These are phyloP conservation scores for Diachasma alloeum DNA, from an alignment of 1,140 invertebrate species.

Conservation along the genomic window DNA sequence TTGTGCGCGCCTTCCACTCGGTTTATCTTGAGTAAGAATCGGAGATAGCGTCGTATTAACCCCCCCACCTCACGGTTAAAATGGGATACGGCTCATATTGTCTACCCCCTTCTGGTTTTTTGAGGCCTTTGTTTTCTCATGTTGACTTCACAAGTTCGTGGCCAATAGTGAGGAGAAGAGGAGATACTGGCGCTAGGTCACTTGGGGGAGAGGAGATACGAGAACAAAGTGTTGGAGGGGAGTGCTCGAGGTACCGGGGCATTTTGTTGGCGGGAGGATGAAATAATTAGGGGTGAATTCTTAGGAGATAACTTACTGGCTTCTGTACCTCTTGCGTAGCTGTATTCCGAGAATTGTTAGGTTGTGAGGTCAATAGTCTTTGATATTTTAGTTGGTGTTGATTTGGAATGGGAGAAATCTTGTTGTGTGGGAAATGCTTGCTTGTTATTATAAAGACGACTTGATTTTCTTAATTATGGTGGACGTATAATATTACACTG, in stretches of 20 bases:
- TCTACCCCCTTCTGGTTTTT: conserved; percentile 38
- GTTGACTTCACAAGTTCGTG: not conserved
- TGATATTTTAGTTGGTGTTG: no score
- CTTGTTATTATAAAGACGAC: no score
- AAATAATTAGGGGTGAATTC: conserved; percentile 26
- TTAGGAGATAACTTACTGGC: conserved; percentile 7
- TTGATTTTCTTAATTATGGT: no score
- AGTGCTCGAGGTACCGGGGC: not conserved
- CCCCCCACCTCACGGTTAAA: conserved; percentile 22
- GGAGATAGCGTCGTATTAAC: conserved; percentile 54
- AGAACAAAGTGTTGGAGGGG: not conserved
- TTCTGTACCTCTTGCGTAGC: no score
- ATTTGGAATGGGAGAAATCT: no score
- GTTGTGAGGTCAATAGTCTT: no score
- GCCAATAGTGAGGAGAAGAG: not conserved
- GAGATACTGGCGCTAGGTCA: not conserved
- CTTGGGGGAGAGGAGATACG: not conserved
- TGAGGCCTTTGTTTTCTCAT: conserved; percentile 1
- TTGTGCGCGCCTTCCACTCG: conserved; percentile 32
- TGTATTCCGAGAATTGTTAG: no score
- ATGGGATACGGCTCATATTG: conserved; percentile 58
- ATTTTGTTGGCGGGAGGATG: not conserved
- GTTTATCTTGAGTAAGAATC: conserved; percentile 57
- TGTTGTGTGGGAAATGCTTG: no score
- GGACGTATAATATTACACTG: no score